Percentiles rank a stretch among this genome's conserved stretches.
Evolutionary conservation across 2,113 vertebrate genomes (phyloP).

Genomic region (Otolemur garnettii): DNA sequence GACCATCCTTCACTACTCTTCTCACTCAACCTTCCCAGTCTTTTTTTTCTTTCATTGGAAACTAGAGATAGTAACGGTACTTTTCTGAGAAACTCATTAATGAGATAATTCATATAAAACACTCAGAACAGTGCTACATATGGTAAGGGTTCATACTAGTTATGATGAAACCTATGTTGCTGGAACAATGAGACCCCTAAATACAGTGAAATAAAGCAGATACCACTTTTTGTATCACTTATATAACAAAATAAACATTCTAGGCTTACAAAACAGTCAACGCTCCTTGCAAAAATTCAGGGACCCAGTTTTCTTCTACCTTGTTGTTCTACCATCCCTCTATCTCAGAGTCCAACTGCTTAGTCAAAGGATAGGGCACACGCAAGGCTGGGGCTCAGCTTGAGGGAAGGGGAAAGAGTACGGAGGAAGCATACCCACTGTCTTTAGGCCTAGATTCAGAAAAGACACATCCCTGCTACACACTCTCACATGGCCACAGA

Average conservation of each 20-base stretch:
- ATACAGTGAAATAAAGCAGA: neutral
- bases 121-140: neutral
- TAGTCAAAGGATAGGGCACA: neutral
- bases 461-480: neutral
- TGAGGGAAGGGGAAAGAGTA: too few species aligned
- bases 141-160: neutral
- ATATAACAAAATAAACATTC: too few species aligned
- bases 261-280: neutral
- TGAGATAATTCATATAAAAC: neutral
- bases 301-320: neutral
- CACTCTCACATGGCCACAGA: neutral
- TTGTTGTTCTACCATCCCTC: neutral
- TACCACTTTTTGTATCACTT: neutral
- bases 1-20: neutral
- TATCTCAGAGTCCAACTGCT: rapidly evolving
- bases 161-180: neutral
- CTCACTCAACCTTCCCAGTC: neutral
- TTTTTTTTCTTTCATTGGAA: slow-evolving; percentile 20
- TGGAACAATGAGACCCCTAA: neutral
- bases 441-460: neutral
- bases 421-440: neutral
- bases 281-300: neutral
- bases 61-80: neutral
- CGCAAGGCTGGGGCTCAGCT: neutral
- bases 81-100: neutral